Conservation (phyloP, 2,888 invertebrate genomes). For the Aricia artaxerxes region DNA sequence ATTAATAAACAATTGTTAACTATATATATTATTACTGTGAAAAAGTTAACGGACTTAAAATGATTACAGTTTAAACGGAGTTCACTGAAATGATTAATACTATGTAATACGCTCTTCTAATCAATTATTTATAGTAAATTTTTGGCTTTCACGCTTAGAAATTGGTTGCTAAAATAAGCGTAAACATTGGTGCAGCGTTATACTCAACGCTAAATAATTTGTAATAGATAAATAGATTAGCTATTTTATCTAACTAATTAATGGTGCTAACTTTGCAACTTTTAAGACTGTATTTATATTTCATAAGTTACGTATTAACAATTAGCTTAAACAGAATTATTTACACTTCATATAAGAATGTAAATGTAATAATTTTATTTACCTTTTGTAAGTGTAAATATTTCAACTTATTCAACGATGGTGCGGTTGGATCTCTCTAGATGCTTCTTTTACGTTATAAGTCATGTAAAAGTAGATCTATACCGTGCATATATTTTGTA, state of each 20-base stretch:
- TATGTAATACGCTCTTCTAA: no score
- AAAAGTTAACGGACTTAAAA: no score
- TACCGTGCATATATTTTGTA: not conserved
- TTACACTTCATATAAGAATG: not conserved
- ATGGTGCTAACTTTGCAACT: slow-evolving; percentile 59
- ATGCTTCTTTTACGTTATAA: not conserved
- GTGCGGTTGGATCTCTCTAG: slow-evolving; percentile 27
- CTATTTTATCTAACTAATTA: slow-evolving; percentile 38
- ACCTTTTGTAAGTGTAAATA: slow-evolving; percentile 10
- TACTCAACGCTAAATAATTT: not conserved
- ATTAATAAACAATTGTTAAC: no score
- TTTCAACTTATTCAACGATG: not conserved
- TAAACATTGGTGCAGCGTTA: not conserved
- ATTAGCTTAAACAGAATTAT: not conserved
- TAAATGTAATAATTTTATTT: slow-evolving; percentile 2
- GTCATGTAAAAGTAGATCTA: not conserved
- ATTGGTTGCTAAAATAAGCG: not conserved
- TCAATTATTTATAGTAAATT: not conserved
- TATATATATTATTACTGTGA: no score
- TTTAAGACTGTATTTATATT: slow-evolving; percentile 55
- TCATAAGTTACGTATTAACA: not conserved
- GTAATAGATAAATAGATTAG: slow-evolving; percentile 9
- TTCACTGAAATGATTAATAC: no score
- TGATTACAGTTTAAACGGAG: no score
- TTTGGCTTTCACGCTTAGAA: not conserved